These are phyloP conservation scores for Drosophila punjabiensis DNA, from an alignment of 1,140 invertebrate species.

Conservation along the genomic window DNA sequence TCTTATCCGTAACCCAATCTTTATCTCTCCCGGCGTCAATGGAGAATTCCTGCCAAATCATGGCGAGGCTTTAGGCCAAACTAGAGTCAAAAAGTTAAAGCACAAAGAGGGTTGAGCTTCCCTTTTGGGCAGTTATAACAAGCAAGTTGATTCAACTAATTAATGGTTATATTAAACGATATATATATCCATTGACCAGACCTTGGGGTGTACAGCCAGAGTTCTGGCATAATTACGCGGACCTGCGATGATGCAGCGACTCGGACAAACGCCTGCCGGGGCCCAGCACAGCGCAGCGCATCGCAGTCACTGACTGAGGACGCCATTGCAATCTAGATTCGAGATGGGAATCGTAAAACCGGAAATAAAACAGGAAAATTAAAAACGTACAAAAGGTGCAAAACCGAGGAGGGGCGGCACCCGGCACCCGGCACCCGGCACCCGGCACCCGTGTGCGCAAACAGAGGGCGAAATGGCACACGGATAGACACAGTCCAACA, in stretches of 20 bases:
- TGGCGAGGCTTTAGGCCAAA: neutral
- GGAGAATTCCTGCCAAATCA: neutral
- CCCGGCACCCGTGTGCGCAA: conserved; percentile 72
- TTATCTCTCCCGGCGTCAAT: conserved; percentile 36
- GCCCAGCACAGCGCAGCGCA: neutral
- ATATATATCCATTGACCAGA: neutral
- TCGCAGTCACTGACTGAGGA: conserved; percentile 20
- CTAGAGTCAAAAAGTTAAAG: neutral
- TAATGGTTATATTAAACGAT: neutral
- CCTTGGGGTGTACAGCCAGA: neutral
- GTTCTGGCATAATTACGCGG: conserved; percentile 6
- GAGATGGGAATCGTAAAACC: conserved; percentile 85
- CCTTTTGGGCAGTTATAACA: neutral
- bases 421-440: conserved; percentile 8
- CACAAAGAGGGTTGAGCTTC: neutral
- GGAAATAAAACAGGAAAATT: conserved; percentile 86
- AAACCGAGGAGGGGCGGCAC: conserved; percentile 44
- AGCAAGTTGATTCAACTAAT: neutral
- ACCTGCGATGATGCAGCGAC: conserved; percentile 3
- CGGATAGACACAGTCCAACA: conserved; percentile 56
- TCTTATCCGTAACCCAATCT: conserved; percentile 26
- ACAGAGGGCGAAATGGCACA: conserved; percentile 59
- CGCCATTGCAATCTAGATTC: conserved; percentile 80
- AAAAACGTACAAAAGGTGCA: conserved; percentile 85
- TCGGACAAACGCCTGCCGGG: conserved; percentile 15